Conservation (phyloP, 2,888 invertebrate genomes). For the Cataglyphis rosenhaueri region DNA sequence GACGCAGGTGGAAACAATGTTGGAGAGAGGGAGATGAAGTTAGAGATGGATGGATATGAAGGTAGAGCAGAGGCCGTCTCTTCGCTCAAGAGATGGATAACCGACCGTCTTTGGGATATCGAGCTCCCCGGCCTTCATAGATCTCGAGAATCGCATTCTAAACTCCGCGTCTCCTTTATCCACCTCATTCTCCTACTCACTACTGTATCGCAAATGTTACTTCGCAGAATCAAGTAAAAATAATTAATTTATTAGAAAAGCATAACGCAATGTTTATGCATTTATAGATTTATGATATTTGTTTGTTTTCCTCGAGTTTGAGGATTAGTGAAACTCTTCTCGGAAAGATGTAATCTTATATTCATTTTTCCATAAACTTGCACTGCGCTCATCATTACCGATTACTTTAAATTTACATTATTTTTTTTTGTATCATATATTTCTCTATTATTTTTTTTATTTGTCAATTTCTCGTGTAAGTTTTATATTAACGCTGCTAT, state of each 20-base stretch:
- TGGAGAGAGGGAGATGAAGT: conserved; percentile 27
- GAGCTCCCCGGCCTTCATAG: conserved; percentile 45
- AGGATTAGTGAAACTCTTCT: conserved; percentile 2
- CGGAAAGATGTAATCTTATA: background rate
- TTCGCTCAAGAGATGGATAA: conserved; percentile 55
- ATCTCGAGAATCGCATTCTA: conserved; percentile 56
- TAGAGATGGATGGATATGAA: conserved; percentile 53
- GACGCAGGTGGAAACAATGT: conserved; percentile 35
- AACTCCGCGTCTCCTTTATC: conserved; percentile 53
- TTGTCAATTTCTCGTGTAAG: conserved; percentile 2
- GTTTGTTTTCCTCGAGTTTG: background rate
- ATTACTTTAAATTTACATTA: background rate
- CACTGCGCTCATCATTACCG: background rate
- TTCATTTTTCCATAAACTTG: background rate
- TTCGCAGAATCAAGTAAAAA: conserved; percentile 18
- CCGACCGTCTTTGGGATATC: conserved; percentile 63
- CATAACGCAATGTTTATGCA: conserved; percentile 14
- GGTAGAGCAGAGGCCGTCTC: conserved; percentile 48
- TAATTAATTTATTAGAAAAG: conserved; percentile 37
- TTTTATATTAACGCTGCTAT: conserved; percentile 10
- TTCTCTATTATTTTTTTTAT: background rate
- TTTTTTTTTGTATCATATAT: background rate
- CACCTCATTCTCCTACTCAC: conserved; percentile 43
- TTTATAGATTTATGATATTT: conserved; percentile 14
- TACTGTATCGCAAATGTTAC: conserved; percentile 40